Base-by-base conservation (phyloP, 2,113 vertebrate species). In the Hippocampus mohnikei region DNA sequence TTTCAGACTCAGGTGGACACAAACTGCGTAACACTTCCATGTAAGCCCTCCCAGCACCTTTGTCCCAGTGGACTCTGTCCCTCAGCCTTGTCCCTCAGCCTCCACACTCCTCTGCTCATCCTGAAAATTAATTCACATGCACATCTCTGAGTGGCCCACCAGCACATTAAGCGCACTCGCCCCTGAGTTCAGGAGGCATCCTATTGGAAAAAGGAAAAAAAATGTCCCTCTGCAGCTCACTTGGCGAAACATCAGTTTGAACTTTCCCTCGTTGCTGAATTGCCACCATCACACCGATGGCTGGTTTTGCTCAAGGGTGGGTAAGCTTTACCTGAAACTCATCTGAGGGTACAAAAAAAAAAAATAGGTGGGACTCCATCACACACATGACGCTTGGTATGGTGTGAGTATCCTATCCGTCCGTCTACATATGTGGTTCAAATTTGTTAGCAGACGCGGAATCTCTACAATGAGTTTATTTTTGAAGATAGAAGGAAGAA, bases 111-210 rank as follows among this genome's bases (percentile, higher is more conserved):
- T 91, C 75, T 93, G 93, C 92, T 90, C 90, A 91, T 88, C 88
- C 88, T 69, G 83, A 88, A 92, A 93, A 92, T 89, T 89, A 94
- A 94, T 93, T 92, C 92, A 93, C 91, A 88, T 80, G 90, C 91
- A 93, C 92, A 92, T 92, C 92, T 92, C 89, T 73, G 80, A 89
- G 76, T 79, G 27, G 59, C 85, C 73, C 72, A 83, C 82, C 84
- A 88, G 80, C 85, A 91, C 88, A 91, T 91, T 92, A 91, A 92
- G 58, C 27, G 27, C 55, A 12, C 27, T 1, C 2, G 9, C 11
- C 90, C 87, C 87, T 15, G 77, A 87, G 82, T 84, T 70, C 85
- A 78, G 82, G 87, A 91, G 84, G 86, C 90, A 92, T 92, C 90
- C 91, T 92, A 81, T 81, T 12, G 88, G 89, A 91, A 13, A 44